A percentile compares a stretch with the other conserved stretches of the same genome.
phyloP scores from a whole-genome alignment of 2,113 vertebrate species.

The Calidris pugnax region DNA sequence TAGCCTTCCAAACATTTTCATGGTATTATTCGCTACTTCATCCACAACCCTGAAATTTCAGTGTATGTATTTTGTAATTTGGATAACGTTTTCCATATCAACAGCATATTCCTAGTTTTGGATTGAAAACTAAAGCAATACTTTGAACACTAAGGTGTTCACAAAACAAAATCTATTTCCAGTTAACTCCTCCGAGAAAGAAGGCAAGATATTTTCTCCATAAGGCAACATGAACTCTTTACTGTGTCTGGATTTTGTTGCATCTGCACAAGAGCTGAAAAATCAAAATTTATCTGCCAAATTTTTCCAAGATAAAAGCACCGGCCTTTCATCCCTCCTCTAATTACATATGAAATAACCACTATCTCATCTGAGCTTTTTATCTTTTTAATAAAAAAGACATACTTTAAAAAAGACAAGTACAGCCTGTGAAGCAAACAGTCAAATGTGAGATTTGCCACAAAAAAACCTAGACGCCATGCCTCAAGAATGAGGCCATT shows the following conservation, averaged over 20 bases:
- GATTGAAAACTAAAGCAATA: background rate
- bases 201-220: background rate
- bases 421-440: background rate
- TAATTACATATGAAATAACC: conserved; percentile 30
- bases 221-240: background rate
- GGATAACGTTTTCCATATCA: background rate
- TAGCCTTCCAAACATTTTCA: background rate
- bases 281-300: conserved; percentile 4
- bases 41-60: background rate
- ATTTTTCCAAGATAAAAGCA: conserved; percentile 23
- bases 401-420: background rate
- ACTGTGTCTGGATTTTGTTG: background rate
- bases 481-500: background rate
- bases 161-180: background rate
- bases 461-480: accelerated
- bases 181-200: background rate
- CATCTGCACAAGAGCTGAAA: background rate
- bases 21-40: background rate
- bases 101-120: background rate
- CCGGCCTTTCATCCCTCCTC: background rate
- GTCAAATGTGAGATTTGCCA: background rate
- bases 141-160: background rate
- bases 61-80: background rate
- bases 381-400: conserved; percentile 36
- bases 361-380: background rate